These are phyloP conservation scores for Lepus timidus DNA, from an alignment of 2,113 vertebrate species.

Conservation along the genomic window DNA sequence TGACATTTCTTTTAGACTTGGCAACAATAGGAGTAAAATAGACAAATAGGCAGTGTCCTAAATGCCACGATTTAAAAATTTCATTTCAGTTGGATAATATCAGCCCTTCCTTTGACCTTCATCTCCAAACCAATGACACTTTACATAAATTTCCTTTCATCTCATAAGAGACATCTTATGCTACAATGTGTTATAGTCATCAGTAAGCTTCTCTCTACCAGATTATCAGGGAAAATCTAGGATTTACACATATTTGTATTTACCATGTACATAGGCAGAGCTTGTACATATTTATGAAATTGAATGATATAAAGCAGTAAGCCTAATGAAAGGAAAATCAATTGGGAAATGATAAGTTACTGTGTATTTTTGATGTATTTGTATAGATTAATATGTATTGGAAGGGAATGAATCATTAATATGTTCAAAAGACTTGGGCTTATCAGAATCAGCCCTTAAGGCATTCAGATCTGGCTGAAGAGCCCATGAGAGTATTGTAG, in stretches of 20 bases:
- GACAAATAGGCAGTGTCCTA: neutral
- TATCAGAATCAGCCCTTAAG: neutral
- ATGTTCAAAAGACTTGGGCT: neutral
- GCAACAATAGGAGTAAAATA: neutral
- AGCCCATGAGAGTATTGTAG: too few relatives aligned
- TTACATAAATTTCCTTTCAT: neutral
- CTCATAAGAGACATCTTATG: neutral
- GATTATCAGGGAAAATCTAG: neutral
- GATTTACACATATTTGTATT: neutral
- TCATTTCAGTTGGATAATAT: neutral
- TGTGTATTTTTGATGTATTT: neutral
- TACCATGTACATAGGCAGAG: too few relatives aligned
- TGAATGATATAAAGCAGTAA: neutral
- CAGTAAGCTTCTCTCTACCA: neutral
- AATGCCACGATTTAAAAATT: neutral
- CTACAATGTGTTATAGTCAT: neutral
- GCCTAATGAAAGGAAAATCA: neutral
- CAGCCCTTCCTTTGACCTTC: neutral
- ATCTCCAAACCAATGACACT: neutral
- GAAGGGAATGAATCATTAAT: neutral
- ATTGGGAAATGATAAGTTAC: slow-evolving; percentile 30
- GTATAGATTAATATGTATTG: neutral
- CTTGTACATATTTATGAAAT: neutral
- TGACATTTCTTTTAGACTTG: neutral
- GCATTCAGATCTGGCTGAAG: too few relatives aligned